Percentiles rank a stretch among this genome's conserved stretches.
Evolutionary conservation across 2,113 vertebrate species (phyloP).

Genomic region (Apus apus): DNA sequence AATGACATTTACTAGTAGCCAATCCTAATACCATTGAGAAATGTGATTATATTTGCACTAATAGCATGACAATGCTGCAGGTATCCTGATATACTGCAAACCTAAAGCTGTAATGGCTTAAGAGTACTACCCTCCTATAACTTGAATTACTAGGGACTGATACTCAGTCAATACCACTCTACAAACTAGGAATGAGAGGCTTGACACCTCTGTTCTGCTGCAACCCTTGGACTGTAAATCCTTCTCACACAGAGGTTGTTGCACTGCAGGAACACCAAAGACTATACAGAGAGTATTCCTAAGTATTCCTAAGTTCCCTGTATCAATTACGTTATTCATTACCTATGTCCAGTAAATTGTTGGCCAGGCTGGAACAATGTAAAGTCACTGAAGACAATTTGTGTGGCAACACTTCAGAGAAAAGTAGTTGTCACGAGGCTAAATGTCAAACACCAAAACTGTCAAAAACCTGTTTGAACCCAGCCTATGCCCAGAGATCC

Average conservation of each 20-base stretch:
- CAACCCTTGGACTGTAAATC: background rate
- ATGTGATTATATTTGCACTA: background rate
- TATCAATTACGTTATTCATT: background rate
- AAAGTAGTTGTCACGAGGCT: background rate
- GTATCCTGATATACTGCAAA: background rate
- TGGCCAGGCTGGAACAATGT: background rate
- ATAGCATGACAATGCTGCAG: background rate
- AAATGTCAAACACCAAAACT: background rate
- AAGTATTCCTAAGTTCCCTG: background rate
- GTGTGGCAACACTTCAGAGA: background rate
- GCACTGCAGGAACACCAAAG: background rate
- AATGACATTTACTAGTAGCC: conserved; percentile 3
- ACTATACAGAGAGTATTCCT: background rate
- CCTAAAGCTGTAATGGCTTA: background rate
- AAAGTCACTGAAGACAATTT: background rate
- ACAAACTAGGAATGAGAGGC: background rate
- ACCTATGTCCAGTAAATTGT: background rate
- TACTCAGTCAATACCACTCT: background rate
- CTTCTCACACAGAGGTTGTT: fast-evolving
- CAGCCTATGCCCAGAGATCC: background rate
- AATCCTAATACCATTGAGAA: background rate
- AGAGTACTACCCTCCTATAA: background rate
- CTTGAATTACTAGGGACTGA: conserved; percentile 27
- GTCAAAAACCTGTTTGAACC: background rate
- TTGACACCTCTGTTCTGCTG: background rate